A percentile compares a stretch with the other conserved stretches of the same genome.
Evolutionary conservation across 2,888 invertebrate genomes (phyloP).

Genomic region (Neoascia interrupta): DNA sequence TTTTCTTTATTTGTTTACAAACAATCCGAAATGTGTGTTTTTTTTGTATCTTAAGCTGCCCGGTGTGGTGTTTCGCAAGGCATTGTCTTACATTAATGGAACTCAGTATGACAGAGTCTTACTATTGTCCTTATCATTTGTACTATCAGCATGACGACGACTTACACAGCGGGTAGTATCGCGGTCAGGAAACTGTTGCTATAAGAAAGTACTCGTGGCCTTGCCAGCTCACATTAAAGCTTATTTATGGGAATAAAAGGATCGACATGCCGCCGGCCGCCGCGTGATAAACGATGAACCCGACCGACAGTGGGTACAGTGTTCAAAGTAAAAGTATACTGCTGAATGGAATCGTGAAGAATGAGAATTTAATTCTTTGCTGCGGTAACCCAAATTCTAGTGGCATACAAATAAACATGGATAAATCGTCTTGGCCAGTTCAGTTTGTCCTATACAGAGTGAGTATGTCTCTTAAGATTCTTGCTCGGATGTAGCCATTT

Average conservation of each 20-base stretch:
- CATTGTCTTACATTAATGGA: slow-evolving; percentile 8
- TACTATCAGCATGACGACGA: slow-evolving; percentile 25
- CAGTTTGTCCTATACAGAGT: slow-evolving; percentile 29
- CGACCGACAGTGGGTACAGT: slow-evolving; percentile 12
- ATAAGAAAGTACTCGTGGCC: slow-evolving; percentile 32
- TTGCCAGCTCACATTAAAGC: slow-evolving; percentile 20
- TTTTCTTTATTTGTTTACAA: no score
- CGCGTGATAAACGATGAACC: slow-evolving; percentile 22
- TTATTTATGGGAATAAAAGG: slow-evolving; percentile 14
- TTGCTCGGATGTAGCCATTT: neutral
- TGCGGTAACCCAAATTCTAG: slow-evolving; percentile 38
- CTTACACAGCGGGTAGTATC: slow-evolving; percentile 27
- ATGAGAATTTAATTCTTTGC: no score
- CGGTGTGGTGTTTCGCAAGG: neutral
- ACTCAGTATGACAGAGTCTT: neutral
- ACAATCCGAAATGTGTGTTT: neutral
- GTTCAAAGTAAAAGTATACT: slow-evolving; percentile 30
- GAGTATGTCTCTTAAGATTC: slow-evolving; percentile 4
- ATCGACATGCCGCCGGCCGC: slow-evolving; percentile 10
- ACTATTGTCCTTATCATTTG: slow-evolving; percentile 33
- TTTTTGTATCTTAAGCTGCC: neutral
- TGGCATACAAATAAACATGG: slow-evolving; percentile 36
- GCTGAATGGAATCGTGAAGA: no score
- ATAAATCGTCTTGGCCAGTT: no score
- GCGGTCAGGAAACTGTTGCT: slow-evolving; percentile 34